Evolutionary conservation across 2,113 vertebrate genomes (phyloP), one percentile per base, ranked within the genome.

Genomic region (Strigops habroptila): DNA sequence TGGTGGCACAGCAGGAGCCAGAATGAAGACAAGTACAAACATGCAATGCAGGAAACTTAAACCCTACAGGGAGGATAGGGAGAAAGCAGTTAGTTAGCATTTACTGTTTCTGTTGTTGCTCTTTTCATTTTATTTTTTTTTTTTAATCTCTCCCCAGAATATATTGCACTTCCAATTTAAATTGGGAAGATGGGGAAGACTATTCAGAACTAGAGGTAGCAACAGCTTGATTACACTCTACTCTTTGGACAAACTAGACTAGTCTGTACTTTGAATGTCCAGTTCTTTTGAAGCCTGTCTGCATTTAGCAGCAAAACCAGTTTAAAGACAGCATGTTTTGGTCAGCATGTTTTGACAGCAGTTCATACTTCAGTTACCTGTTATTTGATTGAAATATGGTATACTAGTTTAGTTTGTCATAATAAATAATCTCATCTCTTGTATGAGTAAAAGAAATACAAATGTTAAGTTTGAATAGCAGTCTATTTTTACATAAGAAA

Each of bases 201-300:
- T 31, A 1, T 31, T 39, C 9, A 14, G 57, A 82, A 43, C 27
- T 9, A 3, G 14, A 75, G 28, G n/a, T 21, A 43, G 27, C 46
- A 48, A 8, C 25, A 75, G 18, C 31, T 76, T 0, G 1, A 10
- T 35, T 0, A 0, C 33, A 6, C n/a, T 60, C 9, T 48, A 4
- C 21, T 22, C 11, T 44, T 17, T 44, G n/a, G 39, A 48, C 16
- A 55, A 57, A 23, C 4, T 59, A 17, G 30, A 5, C 33, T 68
- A 22, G 17, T 11, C 60, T 70, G 51, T 41, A 24, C 33, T 60
- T 60, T 73, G 44, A 71, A 55, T 21, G 28, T 49, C 68, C 25
- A 39, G 55, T n/a, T 63, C 52, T 77, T 86, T 65, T 39, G 64
- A 93, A 86, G 43, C 33, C n/a, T n/a, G n/a, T n/a, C 27, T 52